Percentiles rank a stretch among this genome's conserved stretches.
These are phyloP conservation scores for Heliconius ethilla DNA, from an alignment of 2,888 invertebrate genomes.

Conservation along the genomic window DNA sequence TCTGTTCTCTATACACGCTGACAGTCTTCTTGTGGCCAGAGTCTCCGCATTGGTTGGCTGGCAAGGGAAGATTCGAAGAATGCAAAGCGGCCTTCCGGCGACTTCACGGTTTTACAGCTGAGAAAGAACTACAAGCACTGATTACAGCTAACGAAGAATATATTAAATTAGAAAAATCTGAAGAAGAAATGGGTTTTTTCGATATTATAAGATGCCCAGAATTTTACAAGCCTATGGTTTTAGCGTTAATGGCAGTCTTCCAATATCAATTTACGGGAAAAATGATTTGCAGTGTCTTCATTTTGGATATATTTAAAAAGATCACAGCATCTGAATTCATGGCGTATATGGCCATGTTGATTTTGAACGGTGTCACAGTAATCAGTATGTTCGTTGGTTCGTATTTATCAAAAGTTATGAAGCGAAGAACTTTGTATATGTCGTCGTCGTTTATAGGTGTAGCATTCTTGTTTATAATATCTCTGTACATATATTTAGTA, in stretches of 20 bases:
- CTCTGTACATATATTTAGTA: conserved; percentile 60
- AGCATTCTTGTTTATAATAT: conserved; percentile 56
- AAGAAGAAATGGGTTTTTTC: conserved; percentile 5
- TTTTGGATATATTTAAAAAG: conserved; percentile 57
- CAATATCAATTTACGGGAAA: conserved; percentile 61
- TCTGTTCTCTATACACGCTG: conserved; percentile 23
- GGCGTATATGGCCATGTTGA: conserved; percentile 62
- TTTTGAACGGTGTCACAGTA: conserved; percentile 65
- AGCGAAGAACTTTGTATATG: conserved; percentile 55
- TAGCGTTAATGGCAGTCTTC: conserved; percentile 53
- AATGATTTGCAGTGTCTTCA: conserved; percentile 57
- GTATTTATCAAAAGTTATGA: conserved; percentile 45
- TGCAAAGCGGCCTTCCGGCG: conserved; percentile 55
- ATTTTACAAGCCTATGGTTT: conserved; percentile 56
- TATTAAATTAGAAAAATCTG: conserved; percentile 9
- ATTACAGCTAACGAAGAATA: conserved; percentile 7
- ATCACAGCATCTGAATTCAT: conserved; percentile 56
- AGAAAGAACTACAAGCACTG: conserved; percentile 4
- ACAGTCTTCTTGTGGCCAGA: conserved; percentile 32
- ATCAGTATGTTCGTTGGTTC: conserved; percentile 49
- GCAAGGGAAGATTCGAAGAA: conserved; percentile 58
- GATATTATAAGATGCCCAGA: conserved; percentile 50
- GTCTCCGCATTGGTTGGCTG: conserved; percentile 59
- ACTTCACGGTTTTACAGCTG: conserved; percentile 55
- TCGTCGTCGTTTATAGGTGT: conserved; percentile 55